phyloP scores from a whole-genome alignment of 2,113 vertebrate genomes.

The Micromys minutus region DNA sequence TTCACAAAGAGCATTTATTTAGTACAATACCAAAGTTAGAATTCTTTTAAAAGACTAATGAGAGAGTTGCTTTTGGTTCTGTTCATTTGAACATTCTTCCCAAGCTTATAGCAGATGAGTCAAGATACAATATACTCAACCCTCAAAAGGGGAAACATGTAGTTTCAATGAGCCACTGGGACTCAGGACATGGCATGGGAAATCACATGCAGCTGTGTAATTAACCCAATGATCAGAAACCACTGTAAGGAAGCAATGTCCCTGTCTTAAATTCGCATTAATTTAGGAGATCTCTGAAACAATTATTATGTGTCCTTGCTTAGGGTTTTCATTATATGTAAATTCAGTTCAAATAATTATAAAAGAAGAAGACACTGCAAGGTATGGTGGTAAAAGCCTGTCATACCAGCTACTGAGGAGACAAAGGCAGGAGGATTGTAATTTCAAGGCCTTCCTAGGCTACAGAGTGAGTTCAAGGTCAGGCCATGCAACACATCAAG shows the following conservation, averaged over 20 bases:
- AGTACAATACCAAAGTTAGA: background rate
- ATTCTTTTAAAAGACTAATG: constrained; percentile 39
- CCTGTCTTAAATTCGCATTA: background rate
- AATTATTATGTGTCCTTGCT: background rate
- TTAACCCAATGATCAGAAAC: background rate
- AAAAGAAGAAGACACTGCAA: background rate
- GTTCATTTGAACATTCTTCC: constrained; percentile 64
- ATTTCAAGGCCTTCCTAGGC: background rate
- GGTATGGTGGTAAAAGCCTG: background rate
- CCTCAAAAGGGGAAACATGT: background rate
- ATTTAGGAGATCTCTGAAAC: background rate
- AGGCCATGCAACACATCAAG: background rate
- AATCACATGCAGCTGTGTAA: background rate
- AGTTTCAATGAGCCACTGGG: background rate
- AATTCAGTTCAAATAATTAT: background rate
- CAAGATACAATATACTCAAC: background rate
- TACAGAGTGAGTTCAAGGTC: background rate
- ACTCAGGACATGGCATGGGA: too few species aligned
- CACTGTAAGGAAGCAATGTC: background rate
- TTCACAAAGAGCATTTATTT: background rate
- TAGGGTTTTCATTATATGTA: background rate
- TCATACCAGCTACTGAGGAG: background rate
- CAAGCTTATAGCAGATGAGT: constrained; percentile 57
- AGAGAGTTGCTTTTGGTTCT: constrained; percentile 51
- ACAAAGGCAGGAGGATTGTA: background rate